A percentile compares a stretch with the other conserved stretches of the same genome.
Conservation (phyloP, 2,113 vertebrate genomes). For the Zosterops pallidus region DNA sequence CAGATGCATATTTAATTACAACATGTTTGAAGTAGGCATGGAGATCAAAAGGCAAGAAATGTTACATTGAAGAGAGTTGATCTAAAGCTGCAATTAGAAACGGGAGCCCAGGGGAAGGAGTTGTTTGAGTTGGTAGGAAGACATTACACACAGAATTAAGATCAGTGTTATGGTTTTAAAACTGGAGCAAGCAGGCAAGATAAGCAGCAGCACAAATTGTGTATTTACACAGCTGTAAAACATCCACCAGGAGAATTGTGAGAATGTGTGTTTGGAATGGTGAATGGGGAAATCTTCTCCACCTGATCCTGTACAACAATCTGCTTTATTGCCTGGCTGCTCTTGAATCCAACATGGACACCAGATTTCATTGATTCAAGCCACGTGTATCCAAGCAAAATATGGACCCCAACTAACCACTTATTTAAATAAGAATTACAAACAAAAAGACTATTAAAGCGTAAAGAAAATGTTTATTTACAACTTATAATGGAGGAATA, state of each 20-base stretch:
- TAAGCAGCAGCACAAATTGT: conserved; percentile 12
- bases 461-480: neutral
- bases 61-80: neutral
- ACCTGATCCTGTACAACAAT: neutral
- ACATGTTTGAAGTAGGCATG: neutral
- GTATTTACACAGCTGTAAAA: conserved; percentile 40
- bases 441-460: neutral
- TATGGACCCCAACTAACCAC: neutral
- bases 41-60: neutral
- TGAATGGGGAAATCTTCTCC: neutral
- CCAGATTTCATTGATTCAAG: neutral
- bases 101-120: neutral
- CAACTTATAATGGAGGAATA: neutral
- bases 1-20: neutral
- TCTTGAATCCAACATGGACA: neutral
- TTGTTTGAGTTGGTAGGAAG: neutral
- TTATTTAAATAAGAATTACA: neutral
- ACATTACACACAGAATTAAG: neutral
- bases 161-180: neutral
- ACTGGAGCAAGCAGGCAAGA: neutral
- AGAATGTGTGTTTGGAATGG: neutral
- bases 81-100: conserved; percentile 24
- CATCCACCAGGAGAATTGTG: neutral
- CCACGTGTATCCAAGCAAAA: neutral
- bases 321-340: neutral